Conservation (phyloP, 1,140 invertebrate genomes). For the Sycophaga agraensis region DNA sequence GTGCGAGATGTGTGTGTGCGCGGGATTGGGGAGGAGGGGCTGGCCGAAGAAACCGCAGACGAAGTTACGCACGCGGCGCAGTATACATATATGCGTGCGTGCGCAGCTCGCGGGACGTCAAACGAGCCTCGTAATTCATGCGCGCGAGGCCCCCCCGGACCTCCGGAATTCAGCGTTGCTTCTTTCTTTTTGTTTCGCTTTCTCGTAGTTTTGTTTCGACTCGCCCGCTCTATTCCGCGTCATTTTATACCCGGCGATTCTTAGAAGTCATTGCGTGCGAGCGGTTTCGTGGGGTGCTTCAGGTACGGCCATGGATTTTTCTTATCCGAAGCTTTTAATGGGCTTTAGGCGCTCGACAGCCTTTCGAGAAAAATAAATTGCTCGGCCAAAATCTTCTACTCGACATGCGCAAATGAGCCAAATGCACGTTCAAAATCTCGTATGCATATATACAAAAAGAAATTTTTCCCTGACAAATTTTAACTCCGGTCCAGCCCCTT, state of each 20-base stretch:
- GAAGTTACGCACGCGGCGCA: neutral
- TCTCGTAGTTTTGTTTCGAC: neutral
- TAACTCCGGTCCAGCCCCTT: too few relatives aligned
- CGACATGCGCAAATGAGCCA: too few relatives aligned
- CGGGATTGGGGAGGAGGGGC: neutral
- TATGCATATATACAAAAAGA: too few relatives aligned
- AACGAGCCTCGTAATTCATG: constrained; percentile 35
- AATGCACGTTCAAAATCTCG: too few relatives aligned
- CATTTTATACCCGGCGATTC: constrained; percentile 19
- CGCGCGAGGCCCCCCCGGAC: constrained; percentile 8
- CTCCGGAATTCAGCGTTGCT: constrained; percentile 4
- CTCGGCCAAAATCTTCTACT: too few relatives aligned
- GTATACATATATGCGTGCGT: neutral
- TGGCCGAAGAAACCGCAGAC: constrained; percentile 18
- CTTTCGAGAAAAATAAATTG: too few relatives aligned
- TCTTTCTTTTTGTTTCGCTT: neutral
- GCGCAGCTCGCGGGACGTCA: constrained; percentile 2
- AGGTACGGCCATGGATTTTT: neutral
- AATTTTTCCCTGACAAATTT: too few relatives aligned
- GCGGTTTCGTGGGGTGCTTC: constrained; percentile 13
- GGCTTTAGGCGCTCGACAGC: too few relatives aligned
- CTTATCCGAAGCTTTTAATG: too few relatives aligned
- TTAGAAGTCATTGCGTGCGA: constrained; percentile 28
- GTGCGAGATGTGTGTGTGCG: neutral
- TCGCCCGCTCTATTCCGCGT: neutral